Evolutionary conservation across 2,888 invertebrate species (phyloP).

Genomic region (Ophraella communa): DNA sequence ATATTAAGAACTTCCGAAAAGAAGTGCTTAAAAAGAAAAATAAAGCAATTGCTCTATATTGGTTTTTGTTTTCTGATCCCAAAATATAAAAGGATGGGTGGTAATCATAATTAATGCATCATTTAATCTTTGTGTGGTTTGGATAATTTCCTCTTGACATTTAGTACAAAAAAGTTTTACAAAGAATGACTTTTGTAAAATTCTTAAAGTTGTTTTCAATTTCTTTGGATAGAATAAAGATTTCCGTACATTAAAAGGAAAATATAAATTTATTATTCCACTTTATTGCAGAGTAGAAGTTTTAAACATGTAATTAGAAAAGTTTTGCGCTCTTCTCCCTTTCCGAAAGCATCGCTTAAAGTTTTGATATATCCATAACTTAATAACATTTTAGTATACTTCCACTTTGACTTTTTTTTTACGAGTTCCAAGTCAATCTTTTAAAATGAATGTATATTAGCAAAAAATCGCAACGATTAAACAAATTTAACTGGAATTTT

Average conservation of each 20-base stretch:
- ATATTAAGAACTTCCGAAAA: too few species aligned
- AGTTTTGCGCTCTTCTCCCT: slow-evolving; percentile 29
- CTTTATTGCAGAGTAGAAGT: slow-evolving; percentile 26
- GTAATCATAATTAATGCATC: too few species aligned
- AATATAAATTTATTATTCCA: slow-evolving; percentile 30
- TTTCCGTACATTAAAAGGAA: slow-evolving; percentile 20
- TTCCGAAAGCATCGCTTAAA: slow-evolving; percentile 14
- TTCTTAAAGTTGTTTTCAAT: background rate
- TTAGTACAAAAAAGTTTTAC: background rate
- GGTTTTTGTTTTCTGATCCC: too few species aligned
- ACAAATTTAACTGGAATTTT: background rate
- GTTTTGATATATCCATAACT: slow-evolving; percentile 23
- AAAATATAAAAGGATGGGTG: too few species aligned
- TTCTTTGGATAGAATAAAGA: slow-evolving; percentile 6
- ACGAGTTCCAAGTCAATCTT: background rate
- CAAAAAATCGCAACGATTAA: background rate
- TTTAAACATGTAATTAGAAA: slow-evolving; percentile 33
- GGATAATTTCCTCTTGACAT: background rate
- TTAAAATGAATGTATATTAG: background rate
- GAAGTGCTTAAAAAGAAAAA: too few species aligned
- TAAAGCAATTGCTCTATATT: too few species aligned
- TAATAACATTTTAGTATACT: slow-evolving; percentile 21
- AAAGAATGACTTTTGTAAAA: slow-evolving; percentile 1
- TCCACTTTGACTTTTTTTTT: slow-evolving; percentile 6
- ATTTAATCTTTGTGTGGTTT: too few species aligned